Conservation (phyloP, 2,888 invertebrate species). For the Coenonympha arcania region DNA sequence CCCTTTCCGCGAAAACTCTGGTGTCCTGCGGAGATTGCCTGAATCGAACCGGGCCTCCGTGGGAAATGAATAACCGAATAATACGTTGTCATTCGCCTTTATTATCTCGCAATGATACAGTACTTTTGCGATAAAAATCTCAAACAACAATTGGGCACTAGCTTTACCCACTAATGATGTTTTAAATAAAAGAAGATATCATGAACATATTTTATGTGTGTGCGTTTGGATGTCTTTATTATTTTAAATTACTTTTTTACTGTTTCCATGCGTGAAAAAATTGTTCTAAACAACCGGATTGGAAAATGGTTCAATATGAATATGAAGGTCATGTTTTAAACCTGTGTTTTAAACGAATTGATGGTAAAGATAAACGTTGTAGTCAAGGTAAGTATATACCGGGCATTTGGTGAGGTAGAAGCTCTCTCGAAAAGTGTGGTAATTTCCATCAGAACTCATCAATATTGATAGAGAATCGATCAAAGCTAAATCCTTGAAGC, state of each 20-base stretch:
- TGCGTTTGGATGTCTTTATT: conserved; percentile 64
- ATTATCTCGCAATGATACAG: conserved; percentile 73
- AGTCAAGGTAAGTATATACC: neutral
- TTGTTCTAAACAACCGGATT: conserved; percentile 16
- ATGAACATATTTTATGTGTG: conserved; percentile 49
- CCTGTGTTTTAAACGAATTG: neutral
- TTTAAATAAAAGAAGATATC: conserved; percentile 63
- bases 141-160: conserved; percentile 53
- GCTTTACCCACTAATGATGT: conserved; percentile 51
- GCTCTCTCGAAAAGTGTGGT: too few species aligned
- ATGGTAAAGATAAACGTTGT: too few species aligned
- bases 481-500: too few species aligned
- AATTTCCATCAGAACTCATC: too few species aligned
- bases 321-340: neutral
- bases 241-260: conserved; percentile 36
- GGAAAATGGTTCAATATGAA: neutral
- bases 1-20: conserved; percentile 62
- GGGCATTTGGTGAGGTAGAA: too few species aligned
- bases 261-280: conserved; percentile 48
- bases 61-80: conserved; percentile 69
- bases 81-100: conserved; percentile 72
- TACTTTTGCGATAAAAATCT: conserved; percentile 70
- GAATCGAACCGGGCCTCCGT: conserved; percentile 47
- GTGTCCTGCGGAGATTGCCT: conserved; percentile 69
- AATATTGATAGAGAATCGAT: too few species aligned